Base-by-base conservation (phyloP, 2,113 vertebrate genomes). In the Xenus cinereus region DNA sequence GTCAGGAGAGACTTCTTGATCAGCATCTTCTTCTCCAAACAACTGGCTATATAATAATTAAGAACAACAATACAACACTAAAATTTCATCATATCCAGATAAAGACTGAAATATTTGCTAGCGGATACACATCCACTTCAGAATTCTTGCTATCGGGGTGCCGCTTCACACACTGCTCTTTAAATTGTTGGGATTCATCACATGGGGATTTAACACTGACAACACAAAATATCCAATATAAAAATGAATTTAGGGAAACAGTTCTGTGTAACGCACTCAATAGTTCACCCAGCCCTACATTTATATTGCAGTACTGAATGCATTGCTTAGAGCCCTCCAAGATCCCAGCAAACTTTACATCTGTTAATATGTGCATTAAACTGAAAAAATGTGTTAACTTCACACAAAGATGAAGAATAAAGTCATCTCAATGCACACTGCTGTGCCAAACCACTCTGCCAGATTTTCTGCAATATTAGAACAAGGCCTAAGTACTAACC, bases 1-100 rank as follows among this genome's bases (percentile, higher is more conserved):
- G 97, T 99, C 99, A 9, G 99, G 99, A 3, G 99, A 99, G 9
- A 99, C 99, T 95, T 99, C 99, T 96, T 99, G 99, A 98, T 99
- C 99, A 7, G 99, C 99, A 91, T 99, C 99, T 95, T 99, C 99
- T 96, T 99, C 99, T 92, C 99, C 99, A 97, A 99, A 99, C 53
- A 99, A 97, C 95, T 99, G 99, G 97, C 99, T 99, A 43, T 18
- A 39, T 12, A 96, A 90, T 41, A 96, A 96, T 95, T 37, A 92
- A 95, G 72, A 96, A 98, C n/a, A 22, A 81, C 27, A 74, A 75
- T 78, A 84, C 23, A 95, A 43, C 27, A 85, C 35, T 69, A 57
- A 28, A 83, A 74, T 71, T 59, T 79, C 41, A 91, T 57, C 60
- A 3, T 23, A 69, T 35, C 37, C 77, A 28, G 20, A 48, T 45